A percentile compares a stretch with the other conserved stretches of the same genome.
These are phyloP conservation scores for Drosophila navojoa DNA, from an alignment of 1,140 invertebrate species.

Conservation along the genomic window DNA sequence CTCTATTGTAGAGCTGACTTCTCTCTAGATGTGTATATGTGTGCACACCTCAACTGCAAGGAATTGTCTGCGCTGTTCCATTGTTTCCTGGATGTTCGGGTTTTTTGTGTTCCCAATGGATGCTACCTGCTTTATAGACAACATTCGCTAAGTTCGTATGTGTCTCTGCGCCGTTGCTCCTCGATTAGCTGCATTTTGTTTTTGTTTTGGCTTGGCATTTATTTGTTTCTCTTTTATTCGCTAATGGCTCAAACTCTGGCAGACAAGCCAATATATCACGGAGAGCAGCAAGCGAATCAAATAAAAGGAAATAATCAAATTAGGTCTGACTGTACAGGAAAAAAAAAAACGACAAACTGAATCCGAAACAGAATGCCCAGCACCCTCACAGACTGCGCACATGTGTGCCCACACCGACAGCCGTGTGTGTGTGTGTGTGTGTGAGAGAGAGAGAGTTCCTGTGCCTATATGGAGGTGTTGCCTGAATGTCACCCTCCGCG, in stretches of 20 bases:
- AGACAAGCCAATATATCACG: conserved; percentile 44
- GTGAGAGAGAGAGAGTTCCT: conserved; percentile 12
- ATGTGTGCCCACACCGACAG: conserved; percentile 23
- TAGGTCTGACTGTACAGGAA: conserved; percentile 59
- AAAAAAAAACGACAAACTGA: conserved; percentile 2
- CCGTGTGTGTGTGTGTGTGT: conserved; percentile 22
- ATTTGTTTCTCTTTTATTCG: conserved; percentile 13
- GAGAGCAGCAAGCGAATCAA: conserved; percentile 1
- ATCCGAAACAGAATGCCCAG: conserved; percentile 17
- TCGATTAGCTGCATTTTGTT: conserved; percentile 13
- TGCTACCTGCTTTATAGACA: conserved; percentile 21
- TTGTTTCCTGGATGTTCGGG: not conserved
- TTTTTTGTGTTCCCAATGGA: not conserved
- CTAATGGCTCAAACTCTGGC: conserved; percentile 25
- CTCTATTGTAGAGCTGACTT: not conserved
- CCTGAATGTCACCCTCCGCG: conserved; percentile 25
- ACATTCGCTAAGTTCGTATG: not conserved
- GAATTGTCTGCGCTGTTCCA: conserved; percentile 11
- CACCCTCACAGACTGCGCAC: conserved; percentile 48
- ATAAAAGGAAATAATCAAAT: conserved; percentile 39
- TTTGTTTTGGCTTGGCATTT: conserved; percentile 16
- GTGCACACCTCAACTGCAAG: not conserved
- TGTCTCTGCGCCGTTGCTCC: not conserved
- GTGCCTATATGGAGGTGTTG: conserved; percentile 40
- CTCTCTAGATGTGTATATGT: not conserved